Percentiles rank a stretch among this genome's conserved stretches.
Conservation (phyloP, 2,888 invertebrate species). For the Ceriagrion tenellum region DNA sequence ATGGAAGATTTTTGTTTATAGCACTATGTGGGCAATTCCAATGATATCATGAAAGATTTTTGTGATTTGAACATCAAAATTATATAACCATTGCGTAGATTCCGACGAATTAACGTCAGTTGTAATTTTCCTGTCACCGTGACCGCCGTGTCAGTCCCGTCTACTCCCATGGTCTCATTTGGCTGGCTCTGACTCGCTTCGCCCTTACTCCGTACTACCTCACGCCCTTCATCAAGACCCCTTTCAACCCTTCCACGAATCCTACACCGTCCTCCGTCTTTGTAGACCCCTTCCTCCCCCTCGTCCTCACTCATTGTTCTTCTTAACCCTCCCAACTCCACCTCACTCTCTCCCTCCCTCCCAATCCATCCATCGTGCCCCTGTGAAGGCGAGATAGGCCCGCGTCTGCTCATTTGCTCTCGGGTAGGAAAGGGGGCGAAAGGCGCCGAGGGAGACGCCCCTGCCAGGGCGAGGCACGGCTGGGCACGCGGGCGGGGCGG, state of each 20-base stretch:
- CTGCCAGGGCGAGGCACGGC: not conserved
- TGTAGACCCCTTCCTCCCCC: not conserved
- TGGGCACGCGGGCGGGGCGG: not conserved
- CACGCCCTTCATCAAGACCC: not conserved
- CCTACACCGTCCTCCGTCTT: not conserved
- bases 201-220: not conserved
- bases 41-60: no score
- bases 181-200: not conserved
- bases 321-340: not conserved
- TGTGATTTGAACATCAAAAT: no score
- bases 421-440: not conserved
- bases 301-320: not conserved
- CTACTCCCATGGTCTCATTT: not conserved
- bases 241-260: not conserved
- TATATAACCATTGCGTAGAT: no score
- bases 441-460: not conserved
- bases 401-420: conserved; percentile 39
- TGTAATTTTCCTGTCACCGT: no score
- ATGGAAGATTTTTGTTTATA: no score
- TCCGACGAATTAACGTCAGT: no score
- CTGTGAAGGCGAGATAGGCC: not conserved
- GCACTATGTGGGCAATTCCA: no score
- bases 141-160: no score
- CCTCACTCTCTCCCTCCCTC: not conserved
- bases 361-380: not conserved